Evolutionary conservation across 1,140 invertebrate species (phyloP), one percentile per base, ranked within the genome.

Genomic region (Pygmarrhopalites habei): DNA sequence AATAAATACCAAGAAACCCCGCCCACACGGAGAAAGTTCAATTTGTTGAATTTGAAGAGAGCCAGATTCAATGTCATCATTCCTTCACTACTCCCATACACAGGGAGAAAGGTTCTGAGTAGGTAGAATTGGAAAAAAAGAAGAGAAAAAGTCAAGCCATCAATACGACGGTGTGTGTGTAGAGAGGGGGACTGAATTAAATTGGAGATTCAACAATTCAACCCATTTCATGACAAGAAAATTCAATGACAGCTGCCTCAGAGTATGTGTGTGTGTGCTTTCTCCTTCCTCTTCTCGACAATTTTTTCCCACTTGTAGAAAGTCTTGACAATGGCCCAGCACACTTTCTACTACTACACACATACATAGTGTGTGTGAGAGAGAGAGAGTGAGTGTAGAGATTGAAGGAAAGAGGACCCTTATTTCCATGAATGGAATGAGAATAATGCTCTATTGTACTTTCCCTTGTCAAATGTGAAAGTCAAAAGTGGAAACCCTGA

Each of bases 161-260:
- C n/a, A n/a, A 39, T 39, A 17, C 35, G 17, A 10, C 35, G 10
- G 17, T 39, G 35, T 39, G 17, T 39, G 17, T 17, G 17, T 39
- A 39, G 10, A 17, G 17, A 39, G 10, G 35, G 17, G 10, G 35
- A 39, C 12, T 15, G 23, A 49, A 49, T 49, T 49, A 49, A 49
- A 49, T 49, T 49, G 46, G 23, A 49, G 7, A n/a, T n/a, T n/a
- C n/a, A n/a, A 15, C 46, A 49, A 41, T 15, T 21, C 46, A 15
- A 12, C 12, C 46, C 46, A 12, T 49, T 49, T 49, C 46, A 14
- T 49, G 46, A 49, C 46, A 23, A 23, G 46, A 49, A 49, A 49
- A 49, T 49, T 49, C 46, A 23, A 49, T 49, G 46, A 49, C 12
- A 49, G 23, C 12, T 15, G 7, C 23, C 46, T 15, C 7, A 19